Conservation (phyloP, 1,140 invertebrate genomes). For the Drosophila busckii region DNA sequence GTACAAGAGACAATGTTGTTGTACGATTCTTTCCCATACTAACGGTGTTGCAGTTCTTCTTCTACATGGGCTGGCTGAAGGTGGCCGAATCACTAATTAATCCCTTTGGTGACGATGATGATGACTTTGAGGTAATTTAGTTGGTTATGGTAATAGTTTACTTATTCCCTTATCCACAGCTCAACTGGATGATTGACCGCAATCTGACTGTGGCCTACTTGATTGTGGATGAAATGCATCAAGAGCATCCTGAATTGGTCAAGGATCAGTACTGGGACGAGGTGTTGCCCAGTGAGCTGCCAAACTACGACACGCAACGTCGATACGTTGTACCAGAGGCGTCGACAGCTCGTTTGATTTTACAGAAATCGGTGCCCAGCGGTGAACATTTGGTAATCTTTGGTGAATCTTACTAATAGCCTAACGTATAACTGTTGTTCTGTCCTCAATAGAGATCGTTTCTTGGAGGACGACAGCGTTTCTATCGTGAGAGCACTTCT, state of each 20-base stretch:
- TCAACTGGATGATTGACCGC: conserved; percentile 93
- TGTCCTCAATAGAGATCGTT: too few relatives aligned
- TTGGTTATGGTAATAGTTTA: background rate
- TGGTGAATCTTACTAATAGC: background rate
- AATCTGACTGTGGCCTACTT: conserved; percentile 92
- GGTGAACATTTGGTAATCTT: background rate
- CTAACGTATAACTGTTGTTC: background rate
- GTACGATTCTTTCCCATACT: conserved; percentile 91
- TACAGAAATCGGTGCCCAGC: conserved; percentile 4
- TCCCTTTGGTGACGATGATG: conserved; percentile 93
- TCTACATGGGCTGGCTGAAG: conserved; percentile 94
- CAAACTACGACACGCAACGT: conserved; percentile 86
- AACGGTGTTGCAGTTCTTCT: conserved; percentile 89
- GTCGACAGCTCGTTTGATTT: conserved; percentile 87
- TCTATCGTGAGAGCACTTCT: background rate
- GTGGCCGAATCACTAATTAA: conserved; percentile 89
- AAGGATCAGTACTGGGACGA: conserved; percentile 95
- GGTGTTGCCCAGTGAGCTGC: conserved; percentile 89
- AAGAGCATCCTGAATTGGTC: conserved; percentile 91
- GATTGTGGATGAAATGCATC: conserved; percentile 95
- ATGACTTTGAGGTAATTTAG: conserved; percentile 81
- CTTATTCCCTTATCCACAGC: conserved; percentile 78
- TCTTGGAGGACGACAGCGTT: too few relatives aligned
- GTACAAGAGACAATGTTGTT: conserved; percentile 78
- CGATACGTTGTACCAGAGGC: conserved; percentile 87